Evolutionary conservation across 92 coral and sea anemone genomes (phyloP), one percentile per base, ranked within the genome.

Genomic region (Bergia puertoricense): DNA sequence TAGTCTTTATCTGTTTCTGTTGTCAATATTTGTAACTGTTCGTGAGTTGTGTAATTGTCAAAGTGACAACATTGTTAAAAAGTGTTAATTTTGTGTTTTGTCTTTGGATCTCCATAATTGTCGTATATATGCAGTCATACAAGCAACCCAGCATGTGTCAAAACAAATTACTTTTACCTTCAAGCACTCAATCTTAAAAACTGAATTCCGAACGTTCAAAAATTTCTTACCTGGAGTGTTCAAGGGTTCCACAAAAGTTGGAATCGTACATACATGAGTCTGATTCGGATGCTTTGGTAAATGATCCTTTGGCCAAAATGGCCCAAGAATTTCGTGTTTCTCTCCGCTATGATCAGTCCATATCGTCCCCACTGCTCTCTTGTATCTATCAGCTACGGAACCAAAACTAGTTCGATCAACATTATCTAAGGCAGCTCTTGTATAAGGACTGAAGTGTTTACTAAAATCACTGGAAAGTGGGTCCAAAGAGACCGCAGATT

Each of bases 271-370:
- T 23, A 97, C 54, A 77, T 95, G 98, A 15, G 78, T 90, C 83
- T 96, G 99, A 54, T 76, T 77, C 4, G 99, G 89, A 67, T 81
- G 91, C 23, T 91, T 91, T 40, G 99, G 99, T 71, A 94, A 81
- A 74, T 96, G 98, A 41, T 94, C 99, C 11, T 93, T 92, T 0
- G 99, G 99, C 95, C 98, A 97, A 85, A 82, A 97, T 5, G 99
- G 99, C 39, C 99, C 99, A 0, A 89, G 90, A 36, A 93, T 66
- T 16, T 93, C 95, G 48, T 93, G 96, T 41, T 84, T 81, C 2
- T 83, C 71, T 46, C 98, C 98, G 73, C 88, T 91, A 38, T 90
- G 86, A 73, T 93, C 98, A 1, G 86, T 42, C 98, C 98, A 95
- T 18, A 85, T 69, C 13, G 85, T 72, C 2, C 93, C 96, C 1